These are phyloP conservation scores for Drosophila neonasuta DNA, from an alignment of 2,888 invertebrate genomes.

Conservation along the genomic window DNA sequence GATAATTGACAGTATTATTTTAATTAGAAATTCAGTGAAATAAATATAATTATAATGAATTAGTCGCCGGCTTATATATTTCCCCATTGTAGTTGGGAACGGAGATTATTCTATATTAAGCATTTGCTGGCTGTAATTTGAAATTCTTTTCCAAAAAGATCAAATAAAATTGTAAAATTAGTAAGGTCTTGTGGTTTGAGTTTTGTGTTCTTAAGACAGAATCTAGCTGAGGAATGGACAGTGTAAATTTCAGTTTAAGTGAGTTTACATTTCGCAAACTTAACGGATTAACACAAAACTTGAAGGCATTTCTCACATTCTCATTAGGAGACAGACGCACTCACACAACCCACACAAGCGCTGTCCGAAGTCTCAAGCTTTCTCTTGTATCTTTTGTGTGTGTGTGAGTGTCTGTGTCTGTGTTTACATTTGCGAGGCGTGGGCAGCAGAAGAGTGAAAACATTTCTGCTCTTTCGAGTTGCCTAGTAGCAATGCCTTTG, in stretches of 20 bases:
- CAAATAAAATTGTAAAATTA: neutral
- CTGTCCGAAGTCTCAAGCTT: neutral
- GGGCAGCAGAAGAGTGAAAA: neutral
- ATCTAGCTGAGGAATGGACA: neutral
- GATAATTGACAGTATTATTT: neutral
- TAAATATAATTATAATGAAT: neutral
- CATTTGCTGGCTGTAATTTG: neutral
- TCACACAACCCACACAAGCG: neutral
- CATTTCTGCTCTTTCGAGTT: constrained; percentile 20
- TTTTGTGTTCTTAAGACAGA: neutral
- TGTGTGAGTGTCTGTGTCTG: neutral
- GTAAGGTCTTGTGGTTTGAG: neutral
- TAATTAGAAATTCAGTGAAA: neutral
- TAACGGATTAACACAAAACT: constrained; percentile 1
- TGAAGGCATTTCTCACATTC: neutral
- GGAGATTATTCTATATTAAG: neutral
- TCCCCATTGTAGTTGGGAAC: neutral
- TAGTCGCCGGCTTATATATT: neutral
- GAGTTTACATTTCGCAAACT: neutral
- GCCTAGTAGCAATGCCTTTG: constrained; percentile 24
- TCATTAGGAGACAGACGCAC: neutral
- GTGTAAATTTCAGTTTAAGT: constrained; percentile 5
- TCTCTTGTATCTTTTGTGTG: neutral
- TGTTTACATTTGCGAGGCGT: neutral
- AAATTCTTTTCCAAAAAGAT: neutral